A percentile compares a stretch with the other conserved stretches of the same genome.
Evolutionary conservation across 2,797 vertebrate species (phyloP).

Genomic region (Coracias cyanogaster): DNA sequence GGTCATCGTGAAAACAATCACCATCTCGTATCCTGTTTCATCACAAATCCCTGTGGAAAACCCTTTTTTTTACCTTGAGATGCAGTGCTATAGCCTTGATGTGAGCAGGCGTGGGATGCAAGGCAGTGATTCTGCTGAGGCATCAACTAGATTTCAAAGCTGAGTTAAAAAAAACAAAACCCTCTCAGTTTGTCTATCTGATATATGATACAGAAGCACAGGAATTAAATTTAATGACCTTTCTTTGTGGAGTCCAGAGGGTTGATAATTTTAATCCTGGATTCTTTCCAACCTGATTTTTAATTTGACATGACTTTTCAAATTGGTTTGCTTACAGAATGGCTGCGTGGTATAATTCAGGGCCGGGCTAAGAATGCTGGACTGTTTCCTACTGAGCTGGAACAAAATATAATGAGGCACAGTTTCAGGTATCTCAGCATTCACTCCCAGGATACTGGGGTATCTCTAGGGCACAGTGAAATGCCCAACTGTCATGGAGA

Average conservation of each 20-base stretch:
- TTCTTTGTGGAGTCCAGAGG: neutral
- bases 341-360: neutral
- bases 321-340: neutral
- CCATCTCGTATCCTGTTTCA: neutral
- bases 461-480: neutral
- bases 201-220: neutral
- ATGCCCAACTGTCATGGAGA: neutral
- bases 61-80: neutral
- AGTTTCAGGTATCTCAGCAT: neutral
- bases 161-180: neutral
- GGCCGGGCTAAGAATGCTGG: neutral
- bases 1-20: neutral
- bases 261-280: neutral
- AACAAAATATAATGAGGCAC: neutral
- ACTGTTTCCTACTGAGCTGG: neutral
- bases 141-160: slow-evolving; percentile 22
- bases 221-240: neutral
- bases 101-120: neutral
- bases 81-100: neutral
- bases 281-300: neutral
- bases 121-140: slow-evolving; percentile 33
- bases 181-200: neutral
- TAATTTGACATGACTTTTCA: neutral
- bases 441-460: neutral
- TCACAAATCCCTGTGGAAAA: neutral